phyloP scores from a whole-genome alignment of 2,888 invertebrate genomes.

The Strigamia maritima region DNA sequence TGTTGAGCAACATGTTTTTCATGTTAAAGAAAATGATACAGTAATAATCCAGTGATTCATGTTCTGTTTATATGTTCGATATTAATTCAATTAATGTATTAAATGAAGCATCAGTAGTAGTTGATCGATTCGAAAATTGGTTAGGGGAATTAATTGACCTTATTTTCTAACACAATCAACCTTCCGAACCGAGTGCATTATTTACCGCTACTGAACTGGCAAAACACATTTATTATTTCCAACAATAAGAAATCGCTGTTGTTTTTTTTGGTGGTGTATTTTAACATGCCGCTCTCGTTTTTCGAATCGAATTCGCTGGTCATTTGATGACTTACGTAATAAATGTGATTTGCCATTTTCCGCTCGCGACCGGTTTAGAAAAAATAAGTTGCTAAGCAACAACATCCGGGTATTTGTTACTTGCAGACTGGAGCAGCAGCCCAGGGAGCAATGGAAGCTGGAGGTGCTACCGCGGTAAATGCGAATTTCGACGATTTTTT shows the following conservation, averaged over 20 bases:
- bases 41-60: background rate
- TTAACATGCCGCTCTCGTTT: background rate
- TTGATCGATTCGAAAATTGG: background rate
- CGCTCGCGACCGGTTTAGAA: background rate
- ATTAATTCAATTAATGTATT: background rate
- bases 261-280: no score
- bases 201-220: background rate
- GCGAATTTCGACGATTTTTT: conserved; percentile 67
- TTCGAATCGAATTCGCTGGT: background rate
- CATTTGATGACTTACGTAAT: background rate
- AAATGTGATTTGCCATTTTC: background rate
- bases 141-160: background rate
- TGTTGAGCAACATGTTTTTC: conserved; percentile 9
- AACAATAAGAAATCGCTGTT: no score
- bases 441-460: conserved; percentile 39
- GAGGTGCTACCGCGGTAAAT: conserved; percentile 47
- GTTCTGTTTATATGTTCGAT: background rate
- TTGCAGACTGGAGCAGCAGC: conserved; percentile 6
- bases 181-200: background rate
- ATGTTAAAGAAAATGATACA: background rate
- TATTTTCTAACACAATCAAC: background rate
- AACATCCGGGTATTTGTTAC: background rate
- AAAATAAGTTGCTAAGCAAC: conserved; percentile 1
- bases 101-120: background rate
- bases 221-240: no score